phyloP scores from a whole-genome alignment of 2,797 vertebrate species.

The Hydrocynus forskahlii region DNA sequence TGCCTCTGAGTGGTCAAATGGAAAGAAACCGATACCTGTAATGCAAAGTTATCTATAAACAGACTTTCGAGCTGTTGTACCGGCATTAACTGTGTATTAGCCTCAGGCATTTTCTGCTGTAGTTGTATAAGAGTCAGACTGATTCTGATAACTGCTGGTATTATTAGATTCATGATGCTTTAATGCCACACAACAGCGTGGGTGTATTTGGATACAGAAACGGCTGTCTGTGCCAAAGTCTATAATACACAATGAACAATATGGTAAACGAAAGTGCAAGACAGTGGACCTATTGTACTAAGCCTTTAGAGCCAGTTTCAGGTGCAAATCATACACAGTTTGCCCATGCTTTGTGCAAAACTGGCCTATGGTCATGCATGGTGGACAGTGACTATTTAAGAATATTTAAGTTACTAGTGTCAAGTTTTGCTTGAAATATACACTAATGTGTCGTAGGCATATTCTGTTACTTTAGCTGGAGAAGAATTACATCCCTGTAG shows the following conservation, averaged over 20 bases:
- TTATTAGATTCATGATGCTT: background rate
- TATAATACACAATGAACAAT: background rate
- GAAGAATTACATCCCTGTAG: too few relatives aligned
- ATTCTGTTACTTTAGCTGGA: too few relatives aligned
- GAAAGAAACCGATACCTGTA: background rate
- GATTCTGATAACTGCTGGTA: background rate
- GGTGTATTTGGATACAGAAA: background rate
- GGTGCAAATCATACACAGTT: background rate
- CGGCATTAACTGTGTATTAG: constrained; percentile 16
- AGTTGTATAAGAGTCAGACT: constrained; percentile 13
- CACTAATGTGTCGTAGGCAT: too few relatives aligned
- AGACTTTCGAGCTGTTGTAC: background rate
- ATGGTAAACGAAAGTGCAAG: background rate
- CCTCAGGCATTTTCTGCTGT: constrained; percentile 1
- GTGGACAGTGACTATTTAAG: too few relatives aligned
- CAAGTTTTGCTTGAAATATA: too few relatives aligned
- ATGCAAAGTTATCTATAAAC: background rate
- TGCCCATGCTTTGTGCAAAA: background rate
- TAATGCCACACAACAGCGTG: background rate
- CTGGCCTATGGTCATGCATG: background rate
- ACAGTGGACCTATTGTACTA: background rate
- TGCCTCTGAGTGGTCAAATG: background rate
- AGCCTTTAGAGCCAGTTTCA: background rate
- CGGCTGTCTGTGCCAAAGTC: background rate
- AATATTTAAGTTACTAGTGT: too few relatives aligned